phyloP scores from a whole-genome alignment of 2,797 vertebrate species.

The Myioborus melanocephalus region DNA sequence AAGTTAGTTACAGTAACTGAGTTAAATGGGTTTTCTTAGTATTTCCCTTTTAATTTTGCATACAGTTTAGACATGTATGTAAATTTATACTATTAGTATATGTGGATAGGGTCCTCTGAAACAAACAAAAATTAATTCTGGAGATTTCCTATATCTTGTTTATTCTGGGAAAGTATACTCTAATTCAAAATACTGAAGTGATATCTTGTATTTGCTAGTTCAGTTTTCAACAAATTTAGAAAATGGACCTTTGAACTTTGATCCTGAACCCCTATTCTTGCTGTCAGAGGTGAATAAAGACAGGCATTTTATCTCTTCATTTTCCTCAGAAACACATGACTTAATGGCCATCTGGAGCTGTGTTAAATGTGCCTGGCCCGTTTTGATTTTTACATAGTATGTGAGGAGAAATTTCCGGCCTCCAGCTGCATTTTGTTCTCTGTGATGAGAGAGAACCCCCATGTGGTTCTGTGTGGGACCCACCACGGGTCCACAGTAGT shows the following conservation, averaged over 20 bases:
- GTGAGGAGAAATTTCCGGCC: background rate
- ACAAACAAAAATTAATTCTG: background rate
- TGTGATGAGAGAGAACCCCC: no score
- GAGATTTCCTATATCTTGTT: background rate
- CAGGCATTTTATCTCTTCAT: background rate
- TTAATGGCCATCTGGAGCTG: background rate
- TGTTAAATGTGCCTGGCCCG: background rate
- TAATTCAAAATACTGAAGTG: background rate
- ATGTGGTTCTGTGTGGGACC: background rate
- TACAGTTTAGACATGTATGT: background rate
- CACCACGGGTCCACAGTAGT: rapidly evolving
- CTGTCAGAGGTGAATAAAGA: background rate
- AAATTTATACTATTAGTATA: background rate
- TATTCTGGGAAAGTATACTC: background rate
- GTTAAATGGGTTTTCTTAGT: background rate
- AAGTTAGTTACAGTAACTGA: constrained; percentile 16
- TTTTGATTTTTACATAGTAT: background rate
- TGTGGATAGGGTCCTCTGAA: background rate
- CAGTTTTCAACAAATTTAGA: background rate
- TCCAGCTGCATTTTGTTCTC: background rate
- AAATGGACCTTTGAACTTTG: background rate
- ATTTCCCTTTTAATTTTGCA: constrained; percentile 3
- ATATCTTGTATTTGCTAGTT: background rate
- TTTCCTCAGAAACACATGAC: background rate
- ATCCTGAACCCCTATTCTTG: background rate